These are phyloP conservation scores for Serrognathus titanus DNA, from an alignment of 2,888 invertebrate genomes.

Conservation along the genomic window DNA sequence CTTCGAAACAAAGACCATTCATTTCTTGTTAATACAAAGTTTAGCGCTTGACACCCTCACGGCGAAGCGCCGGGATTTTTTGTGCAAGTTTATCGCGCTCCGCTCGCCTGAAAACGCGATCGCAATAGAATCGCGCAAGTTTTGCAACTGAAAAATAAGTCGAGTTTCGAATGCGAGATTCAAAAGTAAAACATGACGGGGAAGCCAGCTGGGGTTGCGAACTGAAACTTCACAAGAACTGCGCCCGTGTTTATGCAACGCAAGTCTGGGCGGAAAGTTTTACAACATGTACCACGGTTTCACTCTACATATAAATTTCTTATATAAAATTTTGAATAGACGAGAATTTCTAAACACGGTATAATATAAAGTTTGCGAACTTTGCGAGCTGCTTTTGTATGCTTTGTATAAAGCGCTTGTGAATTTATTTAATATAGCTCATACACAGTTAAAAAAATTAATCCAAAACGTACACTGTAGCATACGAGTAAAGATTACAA, in stretches of 20 bases:
- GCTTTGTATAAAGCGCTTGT: constrained; percentile 22
- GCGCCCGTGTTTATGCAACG: constrained; percentile 37
- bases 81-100: constrained; percentile 10
- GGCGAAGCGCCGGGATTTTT: constrained; percentile 15
- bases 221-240: constrained; percentile 31
- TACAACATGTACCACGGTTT: constrained; percentile 44
- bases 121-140: constrained; percentile 37
- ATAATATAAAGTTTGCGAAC: constrained; percentile 36
- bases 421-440: constrained; percentile 8
- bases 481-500: not conserved
- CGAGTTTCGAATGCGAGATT: constrained; percentile 36
- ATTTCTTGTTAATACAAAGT: constrained; percentile 40
- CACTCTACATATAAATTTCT: constrained; percentile 44
- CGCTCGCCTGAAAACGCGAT: constrained; percentile 22
- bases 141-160: constrained; percentile 42
- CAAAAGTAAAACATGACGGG: constrained; percentile 38
- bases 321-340: constrained; percentile 42
- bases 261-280: constrained; percentile 40
- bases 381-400: constrained; percentile 17
- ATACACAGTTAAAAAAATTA: not conserved
- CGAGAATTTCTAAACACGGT: constrained; percentile 31
- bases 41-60: constrained; percentile 21
- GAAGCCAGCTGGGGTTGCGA: constrained; percentile 40
- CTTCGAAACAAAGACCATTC: constrained; percentile 42
- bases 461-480: not conserved